Conservation (phyloP, 2,113 vertebrate species). For the Pelobates fuscus region DNA sequence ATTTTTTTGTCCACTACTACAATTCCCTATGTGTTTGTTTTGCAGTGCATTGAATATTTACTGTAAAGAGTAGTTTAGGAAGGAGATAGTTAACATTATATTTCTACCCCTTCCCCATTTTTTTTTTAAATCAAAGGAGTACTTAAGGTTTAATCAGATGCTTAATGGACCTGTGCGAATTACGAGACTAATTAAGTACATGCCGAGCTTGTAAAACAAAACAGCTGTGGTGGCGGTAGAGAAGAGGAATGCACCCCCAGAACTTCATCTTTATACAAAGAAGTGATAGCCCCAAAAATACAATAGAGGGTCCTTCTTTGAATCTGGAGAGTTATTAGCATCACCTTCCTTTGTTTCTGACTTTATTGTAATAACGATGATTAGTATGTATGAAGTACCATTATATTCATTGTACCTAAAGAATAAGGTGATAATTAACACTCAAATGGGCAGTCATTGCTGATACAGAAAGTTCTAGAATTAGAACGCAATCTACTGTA, state of each 20-base stretch:
- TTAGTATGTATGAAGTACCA: background rate
- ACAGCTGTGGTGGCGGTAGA: constrained; percentile 35
- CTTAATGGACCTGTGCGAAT: constrained; percentile 43
- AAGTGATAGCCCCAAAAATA: background rate
- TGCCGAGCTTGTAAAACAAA: constrained; percentile 43
- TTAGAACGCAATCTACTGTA: too few relatives aligned
- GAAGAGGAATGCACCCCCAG: constrained; percentile 19
- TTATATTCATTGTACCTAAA: too few relatives aligned
- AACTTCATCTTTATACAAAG: constrained; percentile 14
- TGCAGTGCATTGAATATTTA: too few relatives aligned
- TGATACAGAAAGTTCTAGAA: too few relatives aligned
- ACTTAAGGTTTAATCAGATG: constrained; percentile 45
- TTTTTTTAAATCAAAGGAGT: constrained; percentile 27
- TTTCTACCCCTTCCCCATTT: constrained; percentile 7
- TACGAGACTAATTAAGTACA: constrained; percentile 44
- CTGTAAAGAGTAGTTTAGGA: background rate
- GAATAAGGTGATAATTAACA: too few relatives aligned
- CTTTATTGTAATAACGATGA: background rate
- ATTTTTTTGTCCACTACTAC: too few relatives aligned
- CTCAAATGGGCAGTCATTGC: too few relatives aligned
- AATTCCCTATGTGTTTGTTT: too few relatives aligned
- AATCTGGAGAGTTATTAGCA: background rate
- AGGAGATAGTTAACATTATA: constrained; percentile 20
- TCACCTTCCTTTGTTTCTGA: background rate
- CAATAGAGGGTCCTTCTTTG: background rate